Evolutionary conservation across 2,888 invertebrate genomes (phyloP), one percentile per base, ranked within the genome.

Genomic region (Pomacea canaliculata): DNA sequence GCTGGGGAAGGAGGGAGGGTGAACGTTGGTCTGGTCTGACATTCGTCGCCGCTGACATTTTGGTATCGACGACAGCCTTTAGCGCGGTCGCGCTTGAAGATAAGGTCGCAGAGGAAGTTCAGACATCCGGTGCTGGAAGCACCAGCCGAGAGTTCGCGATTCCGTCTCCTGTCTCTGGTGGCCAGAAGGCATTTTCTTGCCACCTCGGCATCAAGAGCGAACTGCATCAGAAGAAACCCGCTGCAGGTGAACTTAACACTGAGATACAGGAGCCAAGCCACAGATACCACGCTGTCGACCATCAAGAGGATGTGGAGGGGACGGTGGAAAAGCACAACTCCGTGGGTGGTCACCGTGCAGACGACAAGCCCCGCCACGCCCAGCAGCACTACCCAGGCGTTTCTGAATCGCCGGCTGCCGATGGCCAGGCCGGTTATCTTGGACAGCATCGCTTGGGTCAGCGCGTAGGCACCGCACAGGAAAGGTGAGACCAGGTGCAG

Each of bases 401-500:
- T 91, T 72, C 92, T 91, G 76, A 93, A 86, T 73, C 89, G 91
- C 80, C 91, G 91, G 65, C 92, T 92, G 16, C 92, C 93, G 73
- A 93, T 90, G 80, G 92, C 92, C 70, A 93, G 89, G 90, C 92
- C 92, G 23, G 93, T 93, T 77, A 93, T 88, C 82, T 93, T 92
- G 70, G 93, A 89, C 83, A 93, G 92, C 76, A 93, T 92, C 82
- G 93, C 88, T 87, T 78, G 80, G 79, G 93, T 91, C 75, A 93
- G 91, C 80, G 92, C 92, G 87, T 93, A 93, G 63, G 93, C 93
- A 63, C 93, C 92, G 71, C 92, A 92, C 78, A 93, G 90, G 85
- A 93, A 92, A 18, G 93, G 93, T 85, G 92, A 93, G 79, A 93
- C 93, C 73, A 93, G 87, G 84, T 93, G 93, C 92, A 93, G 93